A percentile compares a stretch with the other conserved stretches of the same genome.
Evolutionary conservation across 1,140 invertebrate genomes (phyloP).

Genomic region (Chionoecetes opilio): DNA sequence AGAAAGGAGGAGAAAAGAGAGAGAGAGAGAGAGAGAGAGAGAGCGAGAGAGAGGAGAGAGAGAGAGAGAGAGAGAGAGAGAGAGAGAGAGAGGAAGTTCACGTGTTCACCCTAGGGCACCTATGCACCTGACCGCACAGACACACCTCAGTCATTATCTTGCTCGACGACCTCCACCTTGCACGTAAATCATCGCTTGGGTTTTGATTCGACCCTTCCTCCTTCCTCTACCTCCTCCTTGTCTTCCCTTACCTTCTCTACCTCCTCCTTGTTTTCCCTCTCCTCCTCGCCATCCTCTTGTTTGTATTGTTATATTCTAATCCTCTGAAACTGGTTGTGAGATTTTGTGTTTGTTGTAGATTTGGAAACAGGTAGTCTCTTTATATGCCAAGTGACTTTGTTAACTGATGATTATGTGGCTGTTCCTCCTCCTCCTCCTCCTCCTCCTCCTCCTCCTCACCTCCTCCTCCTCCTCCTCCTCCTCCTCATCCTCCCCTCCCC

Average conservation of each 20-base stretch:
- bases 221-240: not conserved
- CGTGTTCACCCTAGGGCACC: not conserved
- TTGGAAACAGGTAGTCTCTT: too few relatives aligned
- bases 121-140: not conserved
- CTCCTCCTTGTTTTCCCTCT: not conserved
- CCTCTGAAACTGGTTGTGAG: too few relatives aligned
- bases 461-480: not conserved
- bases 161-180: not conserved
- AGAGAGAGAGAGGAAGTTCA: not conserved
- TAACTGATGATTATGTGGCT: not conserved
- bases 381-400: not conserved
- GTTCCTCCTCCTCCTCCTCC: not conserved
- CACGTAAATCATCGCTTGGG: too few relatives aligned
- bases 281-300: not conserved
- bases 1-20: too few relatives aligned
- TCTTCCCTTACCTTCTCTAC: not conserved
- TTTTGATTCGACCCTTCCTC: too few relatives aligned
- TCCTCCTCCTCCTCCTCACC: too few relatives aligned
- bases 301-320: too few relatives aligned
- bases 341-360: too few relatives aligned
- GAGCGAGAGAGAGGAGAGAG: not conserved
- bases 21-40: too few relatives aligned
- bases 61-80: not conserved
- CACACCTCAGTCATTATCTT: not conserved
- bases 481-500: not conserved